These are phyloP conservation scores for Sebastolobus altivelis DNA, from an alignment of 2,797 vertebrate species.

Conservation along the genomic window DNA sequence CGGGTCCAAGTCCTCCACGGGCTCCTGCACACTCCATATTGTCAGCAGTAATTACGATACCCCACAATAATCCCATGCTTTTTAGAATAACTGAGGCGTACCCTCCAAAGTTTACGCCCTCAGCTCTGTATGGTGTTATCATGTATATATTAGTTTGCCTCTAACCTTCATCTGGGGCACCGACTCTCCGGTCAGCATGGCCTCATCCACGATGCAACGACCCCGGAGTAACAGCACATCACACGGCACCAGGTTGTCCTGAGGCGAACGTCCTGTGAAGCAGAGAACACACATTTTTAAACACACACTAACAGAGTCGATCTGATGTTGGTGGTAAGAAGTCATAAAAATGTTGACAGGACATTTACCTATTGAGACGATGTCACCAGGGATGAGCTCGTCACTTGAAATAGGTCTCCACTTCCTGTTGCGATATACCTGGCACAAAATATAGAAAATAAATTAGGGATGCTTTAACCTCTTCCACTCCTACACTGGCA, in stretches of 20 bases:
- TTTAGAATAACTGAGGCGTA: neutral
- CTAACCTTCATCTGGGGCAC: constrained; percentile 98
- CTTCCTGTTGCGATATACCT: constrained; percentile 97
- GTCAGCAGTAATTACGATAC: constrained; percentile 15
- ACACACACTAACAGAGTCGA: neutral
- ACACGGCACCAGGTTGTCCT: constrained; percentile 95
- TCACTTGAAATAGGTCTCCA: constrained; percentile 97
- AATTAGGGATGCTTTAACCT: neutral
- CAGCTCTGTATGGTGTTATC: neutral
- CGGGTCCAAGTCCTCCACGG: constrained; percentile 92
- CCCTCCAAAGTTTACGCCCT: neutral
- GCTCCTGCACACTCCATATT: constrained; percentile 85
- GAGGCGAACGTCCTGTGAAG: constrained; percentile 91
- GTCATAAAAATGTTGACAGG: neutral
- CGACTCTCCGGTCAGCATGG: constrained; percentile 97
- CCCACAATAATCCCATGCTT: neutral
- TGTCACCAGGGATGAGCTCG: constrained; percentile 94
- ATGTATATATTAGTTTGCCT: neutral
- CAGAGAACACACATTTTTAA: constrained; percentile 22
- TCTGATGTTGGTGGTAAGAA: neutral
- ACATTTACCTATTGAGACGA: constrained; percentile 92
- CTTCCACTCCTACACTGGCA: too few species aligned
- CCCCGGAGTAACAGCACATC: constrained; percentile 95
- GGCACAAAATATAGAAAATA: constrained; percentile 20
- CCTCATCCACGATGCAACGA: constrained; percentile 96